These are phyloP conservation scores for Noturus placidus DNA, from an alignment of 2,113 vertebrate genomes.

Conservation along the genomic window DNA sequence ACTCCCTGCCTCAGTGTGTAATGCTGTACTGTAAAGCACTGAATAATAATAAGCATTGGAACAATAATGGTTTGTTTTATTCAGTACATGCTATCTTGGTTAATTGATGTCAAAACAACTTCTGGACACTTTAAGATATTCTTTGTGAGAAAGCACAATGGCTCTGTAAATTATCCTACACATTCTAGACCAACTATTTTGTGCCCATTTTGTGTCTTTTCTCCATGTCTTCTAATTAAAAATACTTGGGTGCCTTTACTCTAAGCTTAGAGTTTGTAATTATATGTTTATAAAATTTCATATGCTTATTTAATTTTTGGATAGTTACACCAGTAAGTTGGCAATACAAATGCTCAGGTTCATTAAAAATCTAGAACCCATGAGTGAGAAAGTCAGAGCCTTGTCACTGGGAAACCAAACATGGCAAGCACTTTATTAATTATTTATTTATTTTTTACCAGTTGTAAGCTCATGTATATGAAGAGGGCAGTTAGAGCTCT, in stretches of 20 bases:
- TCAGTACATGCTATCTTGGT: background rate
- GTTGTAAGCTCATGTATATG: no score
- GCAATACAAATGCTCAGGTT: background rate
- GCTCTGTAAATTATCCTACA: background rate
- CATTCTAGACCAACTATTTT: background rate
- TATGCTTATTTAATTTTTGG: background rate
- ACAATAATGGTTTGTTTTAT: background rate
- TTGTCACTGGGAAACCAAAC: background rate
- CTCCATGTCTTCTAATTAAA: background rate
- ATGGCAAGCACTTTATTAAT: background rate
- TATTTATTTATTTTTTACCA: no score
- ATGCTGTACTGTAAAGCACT: background rate
- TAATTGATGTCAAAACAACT: background rate
- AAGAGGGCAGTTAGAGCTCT: no score
- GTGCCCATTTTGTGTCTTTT: background rate
- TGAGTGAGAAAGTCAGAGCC: background rate
- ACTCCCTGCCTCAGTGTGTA: background rate
- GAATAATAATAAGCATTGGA: no score
- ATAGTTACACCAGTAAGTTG: background rate
- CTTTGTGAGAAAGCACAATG: background rate
- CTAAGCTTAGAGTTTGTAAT: background rate
- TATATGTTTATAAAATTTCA: background rate
- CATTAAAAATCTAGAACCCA: background rate
- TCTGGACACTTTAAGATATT: background rate
- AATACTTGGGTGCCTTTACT: background rate